Evolutionary conservation across 1,140 invertebrate species (phyloP).

Genomic region (Lepidostoma basale): DNA sequence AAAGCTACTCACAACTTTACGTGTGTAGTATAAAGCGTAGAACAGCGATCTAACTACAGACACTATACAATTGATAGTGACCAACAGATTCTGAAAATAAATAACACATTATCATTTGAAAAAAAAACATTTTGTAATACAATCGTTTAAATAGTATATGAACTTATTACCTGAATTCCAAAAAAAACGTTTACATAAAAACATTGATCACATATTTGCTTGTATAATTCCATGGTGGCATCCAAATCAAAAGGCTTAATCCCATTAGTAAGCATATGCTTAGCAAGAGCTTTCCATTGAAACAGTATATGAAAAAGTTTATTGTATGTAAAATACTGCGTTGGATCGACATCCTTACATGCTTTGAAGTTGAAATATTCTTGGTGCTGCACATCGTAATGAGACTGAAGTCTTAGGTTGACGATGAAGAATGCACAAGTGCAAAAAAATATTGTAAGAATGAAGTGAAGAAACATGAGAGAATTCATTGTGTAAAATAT

Average conservation of each 20-base stretch:
- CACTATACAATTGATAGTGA: constrained; percentile 26
- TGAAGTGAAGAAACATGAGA: constrained; percentile 19
- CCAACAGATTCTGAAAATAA: constrained; percentile 27
- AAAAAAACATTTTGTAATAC: neutral
- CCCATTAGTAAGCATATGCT: neutral
- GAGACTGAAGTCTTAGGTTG: neutral
- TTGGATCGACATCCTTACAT: neutral
- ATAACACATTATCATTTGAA: neutral
- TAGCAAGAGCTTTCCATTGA: constrained; percentile 1
- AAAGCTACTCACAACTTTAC: neutral
- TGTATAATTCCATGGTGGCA: neutral
- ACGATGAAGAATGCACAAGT: neutral
- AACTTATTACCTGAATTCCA: neutral
- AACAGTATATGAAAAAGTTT: neutral
- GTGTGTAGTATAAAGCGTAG: neutral
- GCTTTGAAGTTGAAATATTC: neutral
- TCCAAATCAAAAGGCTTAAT: neutral
- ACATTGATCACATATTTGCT: neutral
- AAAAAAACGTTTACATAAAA: neutral
- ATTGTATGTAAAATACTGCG: neutral
- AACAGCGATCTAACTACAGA: constrained; percentile 21
- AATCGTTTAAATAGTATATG: neutral
- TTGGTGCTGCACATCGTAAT: neutral
- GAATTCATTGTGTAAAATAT: constrained; percentile 26
- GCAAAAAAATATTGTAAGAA: constrained; percentile 10